A percentile compares a stretch with the other conserved stretches of the same genome.
Conservation (phyloP, 2,888 invertebrate species). For the Choreutis nemorana region DNA sequence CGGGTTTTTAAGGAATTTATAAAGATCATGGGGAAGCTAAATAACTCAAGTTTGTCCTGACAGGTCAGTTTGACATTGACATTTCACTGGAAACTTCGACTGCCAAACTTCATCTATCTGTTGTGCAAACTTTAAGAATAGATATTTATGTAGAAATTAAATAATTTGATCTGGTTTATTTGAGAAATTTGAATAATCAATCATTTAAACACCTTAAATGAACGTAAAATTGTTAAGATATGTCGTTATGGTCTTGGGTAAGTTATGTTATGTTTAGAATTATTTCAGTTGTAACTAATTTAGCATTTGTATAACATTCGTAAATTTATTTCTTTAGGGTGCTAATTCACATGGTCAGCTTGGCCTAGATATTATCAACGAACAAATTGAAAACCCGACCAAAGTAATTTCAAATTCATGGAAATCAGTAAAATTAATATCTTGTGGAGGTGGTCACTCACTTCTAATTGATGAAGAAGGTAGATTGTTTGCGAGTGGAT, state of each 20-base stretch:
- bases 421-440: conserved; percentile 67
- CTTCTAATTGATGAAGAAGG: conserved; percentile 73
- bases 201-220: conserved; percentile 3
- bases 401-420: conserved; percentile 39
- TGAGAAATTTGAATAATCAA: too few species aligned
- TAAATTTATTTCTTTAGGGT: conserved; percentile 63
- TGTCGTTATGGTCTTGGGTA: conserved; percentile 48
- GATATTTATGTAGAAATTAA: too few species aligned
- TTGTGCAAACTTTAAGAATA: too few species aligned
- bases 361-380: conserved; percentile 71
- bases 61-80: too few species aligned
- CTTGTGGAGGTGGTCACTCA: conserved; percentile 82
- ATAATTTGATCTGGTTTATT: too few species aligned
- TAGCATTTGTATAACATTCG: neutral
- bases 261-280: conserved; percentile 2
- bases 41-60: too few species aligned
- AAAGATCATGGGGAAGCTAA: too few species aligned
- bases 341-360: conserved; percentile 87
- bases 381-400: conserved; percentile 70
- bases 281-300: neutral
- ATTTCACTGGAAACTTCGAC: too few species aligned
- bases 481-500: conserved; percentile 78
- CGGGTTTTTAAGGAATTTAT: too few species aligned
- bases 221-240: conserved; percentile 8
- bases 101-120: too few species aligned